These are phyloP conservation scores for Adelges cooleyi DNA, from an alignment of 1,140 invertebrate species.

Conservation along the genomic window DNA sequence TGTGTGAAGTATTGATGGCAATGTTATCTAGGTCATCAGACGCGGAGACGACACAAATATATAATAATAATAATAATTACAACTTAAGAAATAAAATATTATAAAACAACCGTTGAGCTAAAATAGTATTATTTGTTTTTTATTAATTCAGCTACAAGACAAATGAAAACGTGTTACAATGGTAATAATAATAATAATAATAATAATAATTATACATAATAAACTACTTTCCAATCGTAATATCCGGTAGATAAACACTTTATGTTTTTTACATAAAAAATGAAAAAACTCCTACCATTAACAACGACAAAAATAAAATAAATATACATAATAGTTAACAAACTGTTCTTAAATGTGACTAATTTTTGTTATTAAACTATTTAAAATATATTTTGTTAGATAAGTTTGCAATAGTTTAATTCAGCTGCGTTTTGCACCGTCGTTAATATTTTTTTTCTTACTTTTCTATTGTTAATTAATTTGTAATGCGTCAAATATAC, in stretches of 20 bases:
- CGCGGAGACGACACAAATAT: neutral
- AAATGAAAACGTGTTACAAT: neutral
- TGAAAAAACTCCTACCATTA: neutral
- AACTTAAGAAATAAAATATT: too few species aligned
- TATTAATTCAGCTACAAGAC: slow-evolving; percentile 5
- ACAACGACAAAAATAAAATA: neutral
- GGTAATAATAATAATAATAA: neutral
- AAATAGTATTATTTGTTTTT: too few species aligned
- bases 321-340: slow-evolving; percentile 1
- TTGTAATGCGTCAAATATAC: too few species aligned
- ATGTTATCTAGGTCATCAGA: neutral
- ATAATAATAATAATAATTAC: too few species aligned
- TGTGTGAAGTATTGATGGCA: neutral
- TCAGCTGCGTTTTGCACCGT: too few species aligned
- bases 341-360: slow-evolving; percentile 17
- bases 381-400: too few species aligned
- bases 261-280: neutral
- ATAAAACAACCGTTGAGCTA: neutral
- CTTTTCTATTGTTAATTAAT: too few species aligned
- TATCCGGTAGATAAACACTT: neutral
- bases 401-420: too few species aligned
- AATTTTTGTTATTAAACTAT: too few species aligned
- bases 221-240: neutral
- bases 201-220: neutral
- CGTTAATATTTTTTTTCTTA: too few species aligned